phyloP scores from a whole-genome alignment of 2,797 vertebrate species.

The Sebastes trivittatus region DNA sequence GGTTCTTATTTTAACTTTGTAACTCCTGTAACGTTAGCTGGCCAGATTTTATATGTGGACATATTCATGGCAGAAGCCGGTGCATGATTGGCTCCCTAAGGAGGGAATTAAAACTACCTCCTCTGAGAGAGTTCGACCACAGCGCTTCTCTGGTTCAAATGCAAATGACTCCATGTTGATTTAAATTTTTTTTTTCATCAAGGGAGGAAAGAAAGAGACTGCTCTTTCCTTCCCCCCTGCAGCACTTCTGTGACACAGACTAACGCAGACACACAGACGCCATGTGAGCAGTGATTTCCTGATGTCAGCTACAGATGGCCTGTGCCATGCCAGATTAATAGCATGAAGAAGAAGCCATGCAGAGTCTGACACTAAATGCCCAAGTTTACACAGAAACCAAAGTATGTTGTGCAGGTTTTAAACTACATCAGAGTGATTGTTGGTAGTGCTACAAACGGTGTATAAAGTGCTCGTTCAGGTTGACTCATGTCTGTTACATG shows the following conservation, averaged over 20 bases:
- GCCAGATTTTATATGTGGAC: background rate
- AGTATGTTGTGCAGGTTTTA: background rate
- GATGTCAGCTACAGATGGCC: conserved; percentile 72
- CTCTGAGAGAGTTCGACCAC: conserved; percentile 18
- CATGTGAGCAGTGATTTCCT: conserved; percentile 68
- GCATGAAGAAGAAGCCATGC: background rate
- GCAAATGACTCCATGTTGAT: conserved; percentile 24
- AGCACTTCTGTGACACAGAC: conserved; percentile 50
- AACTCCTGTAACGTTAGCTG: background rate
- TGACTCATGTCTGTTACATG: background rate
- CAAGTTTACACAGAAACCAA: conserved; percentile 5
- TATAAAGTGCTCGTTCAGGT: background rate
- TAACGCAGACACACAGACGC: conserved; percentile 49
- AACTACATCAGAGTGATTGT: background rate
- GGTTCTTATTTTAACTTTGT: background rate
- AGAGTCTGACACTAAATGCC: conserved; percentile 6
- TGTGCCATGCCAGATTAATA: conserved; percentile 59
- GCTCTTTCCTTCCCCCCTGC: conserved; percentile 9
- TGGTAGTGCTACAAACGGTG: background rate
- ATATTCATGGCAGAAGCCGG: background rate
- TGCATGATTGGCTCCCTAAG: conserved; percentile 29
- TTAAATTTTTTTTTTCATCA: background rate
- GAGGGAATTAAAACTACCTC: conserved; percentile 13
- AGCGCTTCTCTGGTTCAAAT: conserved; percentile 11
- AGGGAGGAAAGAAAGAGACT: background rate